Conservation (phyloP, 2,113 vertebrate genomes). For the Lampris incognitus region DNA sequence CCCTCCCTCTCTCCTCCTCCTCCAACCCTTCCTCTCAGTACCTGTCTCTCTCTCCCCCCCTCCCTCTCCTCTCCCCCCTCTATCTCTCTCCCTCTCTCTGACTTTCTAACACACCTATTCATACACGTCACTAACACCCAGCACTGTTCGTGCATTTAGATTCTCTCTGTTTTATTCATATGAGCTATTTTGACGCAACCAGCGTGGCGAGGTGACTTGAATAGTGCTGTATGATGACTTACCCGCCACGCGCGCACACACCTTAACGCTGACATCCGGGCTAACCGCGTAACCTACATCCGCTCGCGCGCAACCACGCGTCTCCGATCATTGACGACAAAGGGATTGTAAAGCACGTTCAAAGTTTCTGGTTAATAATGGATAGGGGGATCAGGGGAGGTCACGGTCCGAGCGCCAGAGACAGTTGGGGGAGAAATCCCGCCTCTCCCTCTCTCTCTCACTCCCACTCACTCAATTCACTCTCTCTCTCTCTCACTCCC, state of each 20-base stretch:
- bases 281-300: no score
- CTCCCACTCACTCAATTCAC: no score
- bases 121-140: constrained; percentile 1
- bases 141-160: constrained; percentile 19
- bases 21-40: constrained; percentile 11
- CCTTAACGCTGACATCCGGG: no score
- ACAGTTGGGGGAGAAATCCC: constrained; percentile 21
- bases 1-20: constrained; percentile 34
- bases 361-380: neutral
- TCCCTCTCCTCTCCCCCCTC: neutral
- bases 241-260: no score
- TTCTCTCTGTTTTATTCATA: constrained; percentile 45
- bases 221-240: no score
- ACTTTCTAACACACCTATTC: neutral
- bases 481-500: neutral
- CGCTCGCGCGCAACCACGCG: no score
- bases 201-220: no score
- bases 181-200: no score
- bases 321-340: no score
- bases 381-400: neutral
- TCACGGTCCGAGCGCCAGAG: neutral
- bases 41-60: constrained; percentile 32
- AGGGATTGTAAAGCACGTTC: no score
- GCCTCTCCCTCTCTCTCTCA: neutral
- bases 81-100: constrained; percentile 24